A percentile compares a stretch with the other conserved stretches of the same genome.
These are phyloP conservation scores for Caenorhabditis briggsae DNA, from an alignment of 1,140 invertebrate genomes.

Conservation along the genomic window DNA sequence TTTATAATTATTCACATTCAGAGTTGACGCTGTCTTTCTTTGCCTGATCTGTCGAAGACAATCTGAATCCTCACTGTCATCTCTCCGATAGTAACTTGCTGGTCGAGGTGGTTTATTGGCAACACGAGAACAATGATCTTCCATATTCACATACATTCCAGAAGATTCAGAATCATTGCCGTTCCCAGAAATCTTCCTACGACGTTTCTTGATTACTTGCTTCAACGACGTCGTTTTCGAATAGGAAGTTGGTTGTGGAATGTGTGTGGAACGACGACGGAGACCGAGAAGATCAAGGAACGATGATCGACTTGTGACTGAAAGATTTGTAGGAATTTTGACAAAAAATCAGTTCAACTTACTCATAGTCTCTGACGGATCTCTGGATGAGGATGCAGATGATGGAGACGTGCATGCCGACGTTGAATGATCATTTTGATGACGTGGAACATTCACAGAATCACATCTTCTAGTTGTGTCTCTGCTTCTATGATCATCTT, in stretches of 20 bases:
- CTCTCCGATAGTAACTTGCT: constrained; percentile 56
- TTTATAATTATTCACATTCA: constrained; percentile 54
- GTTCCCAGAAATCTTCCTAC: constrained; percentile 23
- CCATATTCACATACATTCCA: constrained; percentile 31
- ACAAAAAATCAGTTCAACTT: background rate
- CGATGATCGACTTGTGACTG: constrained; percentile 64
- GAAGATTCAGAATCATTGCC: constrained; percentile 36
- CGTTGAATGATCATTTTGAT: constrained; percentile 49
- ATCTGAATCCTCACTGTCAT: constrained; percentile 58
- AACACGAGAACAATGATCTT: constrained; percentile 31
- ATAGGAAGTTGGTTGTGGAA: constrained; percentile 52
- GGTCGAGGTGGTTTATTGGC: constrained; percentile 41
- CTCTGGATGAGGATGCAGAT: constrained; percentile 60
- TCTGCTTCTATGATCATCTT: constrained; percentile 46
- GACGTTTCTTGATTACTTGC: constrained; percentile 27
- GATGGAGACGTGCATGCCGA: constrained; percentile 64
- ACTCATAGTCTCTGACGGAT: constrained; percentile 64
- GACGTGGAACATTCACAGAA: constrained; percentile 28
- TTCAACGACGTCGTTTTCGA: constrained; percentile 23
- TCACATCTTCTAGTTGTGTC: constrained; percentile 39
- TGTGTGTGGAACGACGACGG: constrained; percentile 51
- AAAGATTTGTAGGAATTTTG: background rate
- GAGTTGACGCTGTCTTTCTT: constrained; percentile 41
- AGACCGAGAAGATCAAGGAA: constrained; percentile 66
- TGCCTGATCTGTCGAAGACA: constrained; percentile 27